Evolutionary conservation across 2,797 vertebrate genomes (phyloP), one percentile per base, ranked within the genome.

Genomic region (Esox lucius): DNA sequence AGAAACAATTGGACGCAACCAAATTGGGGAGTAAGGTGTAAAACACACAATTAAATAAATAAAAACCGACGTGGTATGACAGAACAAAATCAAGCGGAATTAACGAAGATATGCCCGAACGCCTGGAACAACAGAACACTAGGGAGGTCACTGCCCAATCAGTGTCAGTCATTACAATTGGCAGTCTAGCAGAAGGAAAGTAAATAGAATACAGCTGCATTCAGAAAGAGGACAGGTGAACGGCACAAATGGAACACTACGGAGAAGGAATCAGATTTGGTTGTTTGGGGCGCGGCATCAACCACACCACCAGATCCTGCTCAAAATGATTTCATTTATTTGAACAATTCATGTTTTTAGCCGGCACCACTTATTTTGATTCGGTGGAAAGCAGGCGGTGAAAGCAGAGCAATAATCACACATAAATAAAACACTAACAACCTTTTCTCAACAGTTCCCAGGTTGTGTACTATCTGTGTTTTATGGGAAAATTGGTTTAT

Each of bases 401-500:
- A 22, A 71, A 35, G 56, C 48, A 72, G 66, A 66, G 73, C 71
- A 59, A 76, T 48, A 84, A 81, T 68, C 78, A 77, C 59, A 61
- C 56, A 85, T 79, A 69, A 79, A 85, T 83, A 86, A 84, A 78
- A 65, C 59, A 73, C 53, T 77, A 82, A 91, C 72, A 75, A 76
- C 74, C 71, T 85, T 83, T 83, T 86, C 84, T 78, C 75, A 59
- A 85, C 84, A 72, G 76, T 82, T 76, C 78, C 80, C 73, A 76
- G 78, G 73, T 84, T 77, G 72, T 4, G 22, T 74, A 87, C 86
- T 84, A 87, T 87, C 83, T 78, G 71, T 87, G 79, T 87, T 89
- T 83, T 82, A 80, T 81, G 68, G 71, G 71, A 78, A 89, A 87
- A 88, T 84, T 86, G 85, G 67, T 81, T 78, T 78, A 86, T 76